Evolutionary conservation across 2,888 invertebrate species (phyloP).

Genomic region (Microdon myrmicae): DNA sequence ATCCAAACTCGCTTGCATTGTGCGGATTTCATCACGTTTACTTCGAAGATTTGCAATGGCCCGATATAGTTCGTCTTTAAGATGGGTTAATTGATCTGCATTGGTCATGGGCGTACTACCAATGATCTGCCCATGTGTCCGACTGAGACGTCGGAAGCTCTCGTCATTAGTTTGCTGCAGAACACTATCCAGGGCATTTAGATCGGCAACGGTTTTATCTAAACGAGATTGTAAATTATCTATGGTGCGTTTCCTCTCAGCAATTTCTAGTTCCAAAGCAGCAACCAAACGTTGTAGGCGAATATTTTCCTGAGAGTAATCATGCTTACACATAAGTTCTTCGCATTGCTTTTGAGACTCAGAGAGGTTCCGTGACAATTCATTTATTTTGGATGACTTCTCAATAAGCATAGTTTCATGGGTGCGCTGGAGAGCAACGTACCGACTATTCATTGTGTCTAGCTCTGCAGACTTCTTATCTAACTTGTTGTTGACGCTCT

Average conservation of each 20-base stretch:
- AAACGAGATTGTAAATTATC: slow-evolving; percentile 58
- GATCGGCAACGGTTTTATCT: slow-evolving; percentile 61
- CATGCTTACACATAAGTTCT: slow-evolving; percentile 60
- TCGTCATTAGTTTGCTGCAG: slow-evolving; percentile 62
- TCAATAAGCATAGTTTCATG: slow-evolving; percentile 73
- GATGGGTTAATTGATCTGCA: slow-evolving; percentile 65
- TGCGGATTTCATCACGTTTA: slow-evolving; percentile 69
- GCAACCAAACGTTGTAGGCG: slow-evolving; percentile 58
- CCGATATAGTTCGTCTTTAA: slow-evolving; percentile 68
- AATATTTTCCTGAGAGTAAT: slow-evolving; percentile 60
- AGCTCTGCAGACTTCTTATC: slow-evolving; percentile 69
- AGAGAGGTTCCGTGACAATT: slow-evolving; percentile 71
- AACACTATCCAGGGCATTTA: slow-evolving; percentile 63
- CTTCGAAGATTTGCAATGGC: slow-evolving; percentile 66
- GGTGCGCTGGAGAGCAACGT: slow-evolving; percentile 71
- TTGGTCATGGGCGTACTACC: slow-evolving; percentile 63
- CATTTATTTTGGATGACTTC: slow-evolving; percentile 73
- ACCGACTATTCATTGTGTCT: slow-evolving; percentile 69
- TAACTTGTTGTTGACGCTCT: slow-evolving; percentile 65
- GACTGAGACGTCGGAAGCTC: slow-evolving; percentile 54
- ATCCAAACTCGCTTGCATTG: slow-evolving; percentile 63
- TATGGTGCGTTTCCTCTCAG: slow-evolving; percentile 61
- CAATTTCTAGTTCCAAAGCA: slow-evolving; percentile 60
- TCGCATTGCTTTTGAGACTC: slow-evolving; percentile 70
- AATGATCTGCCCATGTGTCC: slow-evolving; percentile 54